Evolutionary conservation across 2,113 vertebrate genomes (phyloP), one percentile per base, ranked within the genome.

Genomic region (Calidris pygmaea): DNA sequence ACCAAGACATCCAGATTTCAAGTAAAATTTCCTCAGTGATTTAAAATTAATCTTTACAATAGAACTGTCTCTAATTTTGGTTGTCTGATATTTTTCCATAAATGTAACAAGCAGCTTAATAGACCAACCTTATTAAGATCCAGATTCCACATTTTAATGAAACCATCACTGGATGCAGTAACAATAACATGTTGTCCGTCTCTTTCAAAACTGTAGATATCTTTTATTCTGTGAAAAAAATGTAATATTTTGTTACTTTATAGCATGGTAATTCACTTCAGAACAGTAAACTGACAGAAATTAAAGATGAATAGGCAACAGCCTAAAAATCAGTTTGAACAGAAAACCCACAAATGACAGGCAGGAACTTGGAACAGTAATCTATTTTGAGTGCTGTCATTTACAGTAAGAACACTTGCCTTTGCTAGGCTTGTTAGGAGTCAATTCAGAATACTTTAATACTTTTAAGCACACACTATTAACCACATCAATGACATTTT

Each of bases 161-260:
- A 99, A 58, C 99, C 99, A 27, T 99, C 99, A 56, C 98, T 99
- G 12, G 99, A 99, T 27, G 99, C 99, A 14, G 99, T 99, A 91
- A 99, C 98, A 85, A 99, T 39, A 87, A 99, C 74, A 39, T 96
- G 98, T 92, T 97, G 95, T 85, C 98, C 98, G 74, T 98, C 98
- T 94, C 97, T 70, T 80, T 98, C 94, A 93, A 99, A 99, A 96
- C 98, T 98, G 83, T 98, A 98, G 13, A 99, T 92, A 24, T 98
- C 98, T 98, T 99, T 99, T 73, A 99, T 98, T 98, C 99, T 98
- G 93, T 47, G 39, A 70, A 95, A 8, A 90, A 87, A 97, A 97
- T 76, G 11, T 60, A 94, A 63, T 37, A 37, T 3, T 65, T 84
- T 45, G 48, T 90, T 91, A 88, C 39, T 81, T 90, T 43, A 66